phyloP scores from a whole-genome alignment of 1,140 invertebrate species.

The Monochamus saltuarius region DNA sequence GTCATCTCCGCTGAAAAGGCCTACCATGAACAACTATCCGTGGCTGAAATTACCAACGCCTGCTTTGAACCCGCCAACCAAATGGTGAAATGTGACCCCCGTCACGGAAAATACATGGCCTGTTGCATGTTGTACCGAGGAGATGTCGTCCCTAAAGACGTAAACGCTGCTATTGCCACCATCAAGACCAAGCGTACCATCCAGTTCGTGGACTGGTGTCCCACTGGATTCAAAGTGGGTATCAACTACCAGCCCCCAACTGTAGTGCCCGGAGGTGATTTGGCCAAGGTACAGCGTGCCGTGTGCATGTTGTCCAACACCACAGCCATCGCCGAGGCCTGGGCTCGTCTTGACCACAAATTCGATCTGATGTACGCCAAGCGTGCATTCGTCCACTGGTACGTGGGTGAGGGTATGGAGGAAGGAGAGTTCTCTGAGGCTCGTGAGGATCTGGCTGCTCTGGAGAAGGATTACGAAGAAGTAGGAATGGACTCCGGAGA shows the following conservation, averaged over 20 bases:
- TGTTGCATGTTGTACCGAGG: conserved; percentile 70
- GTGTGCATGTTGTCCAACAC: conserved; percentile 70
- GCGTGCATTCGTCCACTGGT: conserved; percentile 77
- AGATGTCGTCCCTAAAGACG: conserved; percentile 59
- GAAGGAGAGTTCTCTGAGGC: conserved; percentile 83
- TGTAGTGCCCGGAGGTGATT: conserved; percentile 72
- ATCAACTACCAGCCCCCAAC: conserved; percentile 73
- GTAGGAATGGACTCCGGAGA: conserved; percentile 52
- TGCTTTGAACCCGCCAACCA: conserved; percentile 67
- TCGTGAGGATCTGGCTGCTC: conserved; percentile 78
- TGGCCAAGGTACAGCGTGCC: conserved; percentile 64
- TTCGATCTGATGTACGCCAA: conserved; percentile 82
- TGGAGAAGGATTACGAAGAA: conserved; percentile 74
- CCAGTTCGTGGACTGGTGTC: conserved; percentile 71
- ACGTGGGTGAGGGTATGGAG: conserved; percentile 75
- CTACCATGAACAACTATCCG: conserved; percentile 66
- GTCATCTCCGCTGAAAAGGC: conserved; percentile 62
- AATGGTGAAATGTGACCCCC: conserved; percentile 70
- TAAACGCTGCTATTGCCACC: conserved; percentile 77
- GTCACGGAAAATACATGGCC: conserved; percentile 72
- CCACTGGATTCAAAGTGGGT: conserved; percentile 72
- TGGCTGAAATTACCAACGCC: conserved; percentile 69
- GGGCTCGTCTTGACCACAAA: conserved; percentile 74
- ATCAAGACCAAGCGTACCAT: conserved; percentile 77
- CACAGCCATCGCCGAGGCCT: conserved; percentile 68